Evolutionary conservation across 2,113 vertebrate species (phyloP), one percentile per base, ranked within the genome.

Genomic region (Chaetura pelagica): DNA sequence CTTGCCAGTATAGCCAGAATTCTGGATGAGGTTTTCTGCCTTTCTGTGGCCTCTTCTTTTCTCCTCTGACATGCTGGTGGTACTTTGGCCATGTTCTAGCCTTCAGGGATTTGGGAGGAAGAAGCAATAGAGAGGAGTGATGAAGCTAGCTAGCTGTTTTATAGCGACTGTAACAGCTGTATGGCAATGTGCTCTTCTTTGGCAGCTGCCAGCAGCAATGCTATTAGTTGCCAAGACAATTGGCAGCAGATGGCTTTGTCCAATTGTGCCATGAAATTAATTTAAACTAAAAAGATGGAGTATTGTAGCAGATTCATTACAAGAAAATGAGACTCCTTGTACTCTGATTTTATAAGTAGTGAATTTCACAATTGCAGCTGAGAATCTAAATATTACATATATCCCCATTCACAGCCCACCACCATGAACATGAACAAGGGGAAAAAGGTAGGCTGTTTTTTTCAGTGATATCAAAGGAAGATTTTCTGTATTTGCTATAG

Each of bases 181-280:
- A 89, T 84, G 86, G 80, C 94, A 97, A 52, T 75, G 90, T 94
- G 90, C 75, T 93, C 48, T 4, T 24, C 91, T 81, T 74, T 72
- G 76, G 88, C 85, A 94, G 90, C 83, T 75, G 90, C 93, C 85
- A 92, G 92, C 79, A 89, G 76, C 85, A 46, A 3, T 89, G 76
- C 96, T 90, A 32, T 71, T 73, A 61, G 92, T 95, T 96, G 96
- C 94, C 96, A 97, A 96, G 80, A 95, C 93, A 96, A 89, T 96
- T 96, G 96, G 92, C 93, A 96, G 92, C 96, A 95, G 90, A 93
- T 96, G 94, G 88, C 73, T 94, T 78, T 95, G 92, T 94, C 94
- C 93, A 89, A 62, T 90, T 90, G 85, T 96, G 83, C 85, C 93
- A 81, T 89, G 85, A 90, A 95, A 95, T 95, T 87, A 4, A 15